Base-by-base conservation (phyloP, 2,113 vertebrate species). In the Salvelinus sp. region DNA sequence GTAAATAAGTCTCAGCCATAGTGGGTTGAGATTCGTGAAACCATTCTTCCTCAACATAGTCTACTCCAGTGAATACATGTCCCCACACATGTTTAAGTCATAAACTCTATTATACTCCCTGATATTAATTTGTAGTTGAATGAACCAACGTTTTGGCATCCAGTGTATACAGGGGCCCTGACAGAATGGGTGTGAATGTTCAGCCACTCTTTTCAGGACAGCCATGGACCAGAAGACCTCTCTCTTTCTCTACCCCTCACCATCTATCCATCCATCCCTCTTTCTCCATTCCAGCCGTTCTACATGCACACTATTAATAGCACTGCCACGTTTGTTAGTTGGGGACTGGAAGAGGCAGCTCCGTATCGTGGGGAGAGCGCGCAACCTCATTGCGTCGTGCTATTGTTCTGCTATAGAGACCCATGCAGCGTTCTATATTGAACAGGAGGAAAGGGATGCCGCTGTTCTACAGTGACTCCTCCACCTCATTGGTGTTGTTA, bases 391-490 rank as follows among this genome's bases (percentile, higher is more conserved):
- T 62, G 63, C 33, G 70, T 57, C 64, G 63, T 85, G 86, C 77
- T 70, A 73, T 80, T 80, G 76, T 85, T 85, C 79, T 85, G 86
- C 87, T 89, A 89, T 83, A 47, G 14, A 54, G 50, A 18, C 70
- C 69, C 50, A 30, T 30, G 70, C 50, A 22, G 50, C 65, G 22
- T 71, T 77, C 79, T 82, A 87, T 76, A 85, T 85, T 69, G 16
- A 77, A 78, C 72, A 3, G 23, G 70, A 86, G 88, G 81, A 87
- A 89, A 86, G 79, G 84, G 82, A 89, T 87, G 82, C 79, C 75
- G 66, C 82, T 77, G 66, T 83, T 44, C 9, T 44, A 44, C 73
- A 87, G 80, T 75, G 50, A 80, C 80, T 81, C 79, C 82, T 73
- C 75, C 27, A 82, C 79, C 79, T 79, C 78, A 70, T 1, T 48